A percentile compares a stretch with the other conserved stretches of the same genome.
phyloP scores from a whole-genome alignment of 1,140 invertebrate genomes.

The Drosophila setifemur region DNA sequence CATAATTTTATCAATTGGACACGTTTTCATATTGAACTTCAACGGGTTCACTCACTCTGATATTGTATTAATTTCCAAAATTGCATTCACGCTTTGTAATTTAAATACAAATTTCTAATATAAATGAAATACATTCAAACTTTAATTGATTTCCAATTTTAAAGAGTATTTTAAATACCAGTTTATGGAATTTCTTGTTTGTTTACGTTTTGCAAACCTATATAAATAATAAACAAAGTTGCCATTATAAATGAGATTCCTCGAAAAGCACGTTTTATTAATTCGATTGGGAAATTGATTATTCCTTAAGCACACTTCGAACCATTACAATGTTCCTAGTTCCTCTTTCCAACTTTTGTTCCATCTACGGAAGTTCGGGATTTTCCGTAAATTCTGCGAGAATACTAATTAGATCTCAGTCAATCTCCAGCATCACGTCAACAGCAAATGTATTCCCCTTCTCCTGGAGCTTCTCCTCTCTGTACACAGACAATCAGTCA shows the following conservation, averaged over 20 bases:
- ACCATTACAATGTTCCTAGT: neutral
- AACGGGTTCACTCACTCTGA: slow-evolving; percentile 8
- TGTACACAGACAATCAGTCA: slow-evolving; percentile 28
- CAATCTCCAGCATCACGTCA: neutral
- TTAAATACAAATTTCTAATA: slow-evolving; percentile 5
- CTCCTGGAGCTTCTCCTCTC: neutral
- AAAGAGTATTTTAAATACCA: no score
- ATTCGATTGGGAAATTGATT: neutral
- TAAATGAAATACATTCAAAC: neutral
- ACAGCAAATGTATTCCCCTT: slow-evolving; percentile 1
- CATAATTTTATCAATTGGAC: neutral
- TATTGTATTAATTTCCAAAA: slow-evolving; percentile 13
- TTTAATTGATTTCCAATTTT: no score
- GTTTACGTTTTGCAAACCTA: neutral
- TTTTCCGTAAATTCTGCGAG: slow-evolving; percentile 25
- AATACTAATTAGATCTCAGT: slow-evolving; percentile 36
- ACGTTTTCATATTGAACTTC: slow-evolving; percentile 4
- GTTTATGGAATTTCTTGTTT: neutral
- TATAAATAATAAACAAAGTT: slow-evolving; percentile 14
- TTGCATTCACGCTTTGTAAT: slow-evolving; percentile 17
- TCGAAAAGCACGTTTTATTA: neutral
- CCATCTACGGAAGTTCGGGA: neutral
- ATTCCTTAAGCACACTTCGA: neutral
- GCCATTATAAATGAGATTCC: neutral
- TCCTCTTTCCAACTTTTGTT: slow-evolving; percentile 9